A percentile compares a stretch with the other conserved stretches of the same genome.
Evolutionary conservation across 2,888 invertebrate genomes (phyloP).

Genomic region (Volucella inflata): DNA sequence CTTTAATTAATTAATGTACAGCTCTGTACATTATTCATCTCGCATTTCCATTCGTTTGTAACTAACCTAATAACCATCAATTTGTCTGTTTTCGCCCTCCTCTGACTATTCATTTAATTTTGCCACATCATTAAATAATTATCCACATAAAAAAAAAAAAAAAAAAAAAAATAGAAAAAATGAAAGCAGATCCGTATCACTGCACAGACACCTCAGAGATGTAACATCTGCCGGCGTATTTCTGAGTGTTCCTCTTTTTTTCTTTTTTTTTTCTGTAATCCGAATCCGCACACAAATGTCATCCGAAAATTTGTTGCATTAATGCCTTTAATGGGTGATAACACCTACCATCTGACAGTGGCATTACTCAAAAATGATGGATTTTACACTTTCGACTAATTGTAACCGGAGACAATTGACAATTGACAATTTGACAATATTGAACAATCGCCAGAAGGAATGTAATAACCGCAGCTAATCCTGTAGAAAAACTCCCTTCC

Average conservation of each 20-base stretch:
- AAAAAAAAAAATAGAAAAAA: slow-evolving; percentile 47
- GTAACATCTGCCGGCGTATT: slow-evolving; percentile 62
- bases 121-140: slow-evolving; percentile 75
- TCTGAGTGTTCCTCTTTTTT: slow-evolving; percentile 7
- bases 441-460: slow-evolving; percentile 25
- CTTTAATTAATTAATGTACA: not conserved
- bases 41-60: not conserved
- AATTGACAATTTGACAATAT: slow-evolving; percentile 3
- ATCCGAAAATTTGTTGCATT: slow-evolving; percentile 46
- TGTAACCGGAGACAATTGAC: slow-evolving; percentile 71
- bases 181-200: slow-evolving; percentile 37
- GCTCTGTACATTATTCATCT: not conserved
- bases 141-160: slow-evolving; percentile 58
- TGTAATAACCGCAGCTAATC: slow-evolving; percentile 72
- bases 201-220: slow-evolving; percentile 28
- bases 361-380: slow-evolving; percentile 49
- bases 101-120: slow-evolving; percentile 54
- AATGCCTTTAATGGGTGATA: slow-evolving; percentile 58
- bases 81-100: slow-evolving; percentile 52
- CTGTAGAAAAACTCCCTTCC: slow-evolving; percentile 1
- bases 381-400: slow-evolving; percentile 58
- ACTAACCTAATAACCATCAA: slow-evolving; percentile 46
- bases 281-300: slow-evolving; percentile 55
- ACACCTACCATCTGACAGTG: slow-evolving; percentile 59
- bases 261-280: slow-evolving; percentile 42